Conservation (phyloP, 35 echinoderm and acorn worm genomes). For the Ophioderma brevispina region DNA sequence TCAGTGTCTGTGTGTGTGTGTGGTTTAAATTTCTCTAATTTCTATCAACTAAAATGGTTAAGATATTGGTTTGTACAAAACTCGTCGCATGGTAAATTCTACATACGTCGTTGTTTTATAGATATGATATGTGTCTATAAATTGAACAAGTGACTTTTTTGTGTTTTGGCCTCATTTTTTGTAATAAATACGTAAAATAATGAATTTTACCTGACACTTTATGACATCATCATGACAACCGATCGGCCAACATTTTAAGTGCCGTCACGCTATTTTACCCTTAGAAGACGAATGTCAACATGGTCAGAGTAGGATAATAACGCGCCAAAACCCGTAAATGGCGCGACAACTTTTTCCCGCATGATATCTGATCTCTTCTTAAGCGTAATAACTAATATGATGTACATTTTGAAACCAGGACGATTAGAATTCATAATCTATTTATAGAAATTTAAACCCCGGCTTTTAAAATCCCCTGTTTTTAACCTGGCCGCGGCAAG, state of each 20-base stretch:
- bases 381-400: not conserved
- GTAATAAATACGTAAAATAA: too few relatives aligned
- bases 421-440: conserved; percentile 5
- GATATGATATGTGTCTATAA: too few relatives aligned
- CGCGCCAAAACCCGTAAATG: not conserved
- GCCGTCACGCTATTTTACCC: not conserved
- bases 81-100: too few relatives aligned
- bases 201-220: too few relatives aligned
- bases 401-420: not conserved
- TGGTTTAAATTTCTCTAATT: too few relatives aligned
- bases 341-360: not conserved
- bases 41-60: too few relatives aligned
- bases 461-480: not conserved
- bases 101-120: too few relatives aligned
- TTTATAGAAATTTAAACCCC: not conserved
- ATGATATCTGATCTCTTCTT: not conserved
- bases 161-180: too few relatives aligned
- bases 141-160: too few relatives aligned
- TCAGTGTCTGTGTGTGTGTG: too few relatives aligned
- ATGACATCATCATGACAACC: too few relatives aligned
- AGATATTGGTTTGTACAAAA: too few relatives aligned
- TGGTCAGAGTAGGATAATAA: not conserved
- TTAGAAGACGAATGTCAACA: not conserved
- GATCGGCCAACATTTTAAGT: not conserved
- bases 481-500: not conserved